Base-by-base conservation (phyloP, 2,888 invertebrate genomes). In the Trachelus iudaicus region DNA sequence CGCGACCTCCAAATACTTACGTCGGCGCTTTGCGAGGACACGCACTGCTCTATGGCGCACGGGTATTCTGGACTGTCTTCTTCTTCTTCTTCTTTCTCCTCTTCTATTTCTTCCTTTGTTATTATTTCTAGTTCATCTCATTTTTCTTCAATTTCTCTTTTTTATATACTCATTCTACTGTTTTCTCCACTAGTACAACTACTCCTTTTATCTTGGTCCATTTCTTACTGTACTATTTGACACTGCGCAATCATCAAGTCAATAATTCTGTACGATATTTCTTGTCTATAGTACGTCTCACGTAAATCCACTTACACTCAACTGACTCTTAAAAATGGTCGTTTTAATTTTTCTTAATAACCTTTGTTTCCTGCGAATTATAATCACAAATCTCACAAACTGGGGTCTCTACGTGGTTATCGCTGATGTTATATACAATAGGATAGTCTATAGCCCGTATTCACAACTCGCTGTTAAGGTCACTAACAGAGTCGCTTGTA, bases 21-120 rank as follows among this genome's bases (percentile, higher is more conserved):
- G 33, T 71, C 71, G 71, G 73, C 75, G 75, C 78, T 78, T 73
- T 78, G 75, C 73, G 76, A 75, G 71, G 73, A 40, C 69, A 69
- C 69, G 56, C 74, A 34, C 75, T 56, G 56, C 56, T 56, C 75
- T 71, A 75, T 77, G 73, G 78, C 75, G 71, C 75, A 78, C 75
- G 75, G 78, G 75, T 78, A 78, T 76, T 78, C 78, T 78, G 78
- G 78, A 78, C 78, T 78, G 75, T 78, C 75, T 76, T 37, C 56
- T 35, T 76, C n/a, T 30, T 71, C 30, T 33, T 33, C 71, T 71
- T 31, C 71, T 71, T 69, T 15, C 30, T 30, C n/a, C 1, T 69
- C 1, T 33, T n/a, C n/a, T 30, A 31, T 23, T 30, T 71, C 71
- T 71, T 31, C 71, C 1, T 56, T 23, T 23, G 1, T 56, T 56